phyloP scores from a whole-genome alignment of 2,888 invertebrate species.

The Protophormia terraenovae region DNA sequence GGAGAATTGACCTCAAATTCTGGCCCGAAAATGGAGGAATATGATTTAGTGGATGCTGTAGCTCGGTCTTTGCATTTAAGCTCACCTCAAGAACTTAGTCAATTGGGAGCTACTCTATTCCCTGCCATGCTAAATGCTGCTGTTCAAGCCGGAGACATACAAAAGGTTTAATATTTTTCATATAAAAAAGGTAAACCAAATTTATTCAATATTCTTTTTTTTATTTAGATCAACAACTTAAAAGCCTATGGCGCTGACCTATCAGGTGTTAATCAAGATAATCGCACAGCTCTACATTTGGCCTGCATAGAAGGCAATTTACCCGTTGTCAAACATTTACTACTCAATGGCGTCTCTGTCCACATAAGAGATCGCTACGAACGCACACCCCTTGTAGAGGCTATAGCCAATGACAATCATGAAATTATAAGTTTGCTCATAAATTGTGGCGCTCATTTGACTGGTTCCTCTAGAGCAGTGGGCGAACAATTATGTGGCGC shows the following conservation, averaged over 20 bases:
- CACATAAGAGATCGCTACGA: conserved; percentile 88
- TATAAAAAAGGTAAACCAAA: not conserved
- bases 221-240: conserved; percentile 76
- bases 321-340: conserved; percentile 86
- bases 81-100: conserved; percentile 83
- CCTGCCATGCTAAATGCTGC: conserved; percentile 88
- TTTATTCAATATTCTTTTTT: not conserved
- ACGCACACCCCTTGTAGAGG: conserved; percentile 87
- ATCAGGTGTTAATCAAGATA: conserved; percentile 87
- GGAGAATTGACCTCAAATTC: conserved; percentile 87
- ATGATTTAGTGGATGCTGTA: conserved; percentile 84
- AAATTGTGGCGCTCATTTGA: conserved; percentile 89
- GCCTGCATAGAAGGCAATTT: conserved; percentile 88
- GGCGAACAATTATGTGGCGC: conserved; percentile 87
- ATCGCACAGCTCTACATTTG: conserved; percentile 90
- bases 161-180: conserved; percentile 79
- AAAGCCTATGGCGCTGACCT: conserved; percentile 87
- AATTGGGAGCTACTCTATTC: conserved; percentile 84
- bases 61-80: conserved; percentile 83
- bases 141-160: conserved; percentile 83
- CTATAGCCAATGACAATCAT: conserved; percentile 85
- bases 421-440: conserved; percentile 86
- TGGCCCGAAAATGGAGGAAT: conserved; percentile 79
- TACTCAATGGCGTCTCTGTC: conserved; percentile 91
- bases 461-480: conserved; percentile 83